Evolutionary conservation across 2,797 vertebrate species (phyloP), one percentile per base, ranked within the genome.

Genomic region (Ctenosaura bakeri): DNA sequence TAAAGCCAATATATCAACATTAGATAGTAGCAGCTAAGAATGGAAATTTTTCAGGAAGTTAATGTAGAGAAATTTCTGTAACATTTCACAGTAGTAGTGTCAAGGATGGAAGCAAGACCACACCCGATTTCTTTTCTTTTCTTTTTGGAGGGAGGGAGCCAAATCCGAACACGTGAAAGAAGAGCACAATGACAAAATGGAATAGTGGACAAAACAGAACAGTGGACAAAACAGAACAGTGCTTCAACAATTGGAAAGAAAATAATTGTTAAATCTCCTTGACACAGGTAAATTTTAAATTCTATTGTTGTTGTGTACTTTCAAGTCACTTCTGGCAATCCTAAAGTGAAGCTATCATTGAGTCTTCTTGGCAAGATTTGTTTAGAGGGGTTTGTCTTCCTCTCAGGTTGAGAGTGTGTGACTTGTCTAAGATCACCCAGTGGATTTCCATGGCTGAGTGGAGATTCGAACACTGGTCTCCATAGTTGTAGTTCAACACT

Each of bases 141-240:
- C 42, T 16, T 42, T 52, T n/a, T 14, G 46, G n/a, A 20, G 32
- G 13, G 16, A 10, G 38, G 83, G 66, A 66, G 1, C 29, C 6
- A 78, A 89, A 84, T 18, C 29, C 13, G 35, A 90, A 52, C 46
- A 74, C 73, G 22, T 86, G 50, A 90, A 62, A 38, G 26, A 77
- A 46, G 77, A 42, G 14, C 62, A 38, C 46, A 52, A 79, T 79
- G n/a, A 74, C 16, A 59, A 3, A 85, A 86, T 71, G 35, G 22
- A 69, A 16, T n/a, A 85, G 2, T n/a, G 7, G 26, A 62, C 16
- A 83, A 64, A 50, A 54, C 50, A 66, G 32, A 12, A 0, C n/a
- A 85, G 2, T 32, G 6, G 26, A 62, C 16, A 83, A 64, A 50
- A 54, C 50, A 66, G 32, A 12, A 0, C 35, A 46, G 42, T 66